These are phyloP conservation scores for Thinocorus orbignyianus DNA, from an alignment of 2,113 vertebrate genomes.

Conservation along the genomic window DNA sequence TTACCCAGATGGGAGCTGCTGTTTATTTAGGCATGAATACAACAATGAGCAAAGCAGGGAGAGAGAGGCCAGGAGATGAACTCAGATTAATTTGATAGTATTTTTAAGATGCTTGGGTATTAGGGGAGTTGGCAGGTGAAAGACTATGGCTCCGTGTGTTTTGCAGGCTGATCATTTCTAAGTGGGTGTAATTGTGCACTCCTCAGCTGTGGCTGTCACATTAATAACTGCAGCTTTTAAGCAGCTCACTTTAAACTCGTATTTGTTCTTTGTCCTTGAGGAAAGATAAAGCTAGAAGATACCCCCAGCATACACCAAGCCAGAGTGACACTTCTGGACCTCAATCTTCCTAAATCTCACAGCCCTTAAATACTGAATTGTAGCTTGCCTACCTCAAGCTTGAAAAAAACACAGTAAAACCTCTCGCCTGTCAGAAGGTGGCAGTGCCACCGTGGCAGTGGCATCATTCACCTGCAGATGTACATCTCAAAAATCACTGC, in stretches of 20 bases:
- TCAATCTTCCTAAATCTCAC: not conserved
- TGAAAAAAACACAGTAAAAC: not conserved
- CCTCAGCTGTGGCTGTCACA: not conserved
- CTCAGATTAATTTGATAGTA: not conserved
- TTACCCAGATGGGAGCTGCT: not conserved
- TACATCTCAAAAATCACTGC: not conserved
- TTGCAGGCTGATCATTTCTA: not conserved
- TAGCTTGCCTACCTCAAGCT: not conserved
- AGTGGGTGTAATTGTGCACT: not conserved
- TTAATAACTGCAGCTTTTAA: not conserved
- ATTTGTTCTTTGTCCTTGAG: not conserved
- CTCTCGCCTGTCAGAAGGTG: not conserved
- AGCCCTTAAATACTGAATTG: not conserved
- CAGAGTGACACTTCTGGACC: not conserved
- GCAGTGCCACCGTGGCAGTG: not conserved
- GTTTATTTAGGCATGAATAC: not conserved
- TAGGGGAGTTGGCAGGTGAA: not conserved
- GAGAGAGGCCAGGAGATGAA: not conserved
- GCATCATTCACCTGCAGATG: not conserved
- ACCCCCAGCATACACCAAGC: not conserved
- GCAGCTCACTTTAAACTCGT: not conserved
- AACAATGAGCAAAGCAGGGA: not conserved
- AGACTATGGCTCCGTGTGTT: not conserved
- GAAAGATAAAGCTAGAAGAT: not conserved
- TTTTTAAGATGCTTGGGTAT: not conserved